These are phyloP conservation scores for Aurelia aurita DNA, from an alignment of 30 jellyfish, hydroid and myxozoan genomes.

Conservation along the genomic window DNA sequence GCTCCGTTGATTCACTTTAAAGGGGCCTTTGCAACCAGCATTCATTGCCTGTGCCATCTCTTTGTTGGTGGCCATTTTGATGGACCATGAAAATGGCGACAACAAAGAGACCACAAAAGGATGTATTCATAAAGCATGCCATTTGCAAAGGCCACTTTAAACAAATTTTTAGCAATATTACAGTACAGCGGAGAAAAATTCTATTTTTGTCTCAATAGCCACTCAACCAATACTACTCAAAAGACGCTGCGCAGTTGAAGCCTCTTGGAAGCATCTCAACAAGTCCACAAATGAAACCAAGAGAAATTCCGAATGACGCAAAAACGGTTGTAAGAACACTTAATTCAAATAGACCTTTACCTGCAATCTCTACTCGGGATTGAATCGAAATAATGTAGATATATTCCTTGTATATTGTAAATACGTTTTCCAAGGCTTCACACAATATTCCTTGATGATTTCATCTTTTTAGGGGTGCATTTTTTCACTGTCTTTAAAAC, in stretches of 20 bases:
- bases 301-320: constrained; percentile 35
- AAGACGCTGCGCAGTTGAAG: constrained; percentile 33
- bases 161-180: not conserved
- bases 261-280: constrained; percentile 56
- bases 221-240: constrained; percentile 33
- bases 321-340: constrained; percentile 11
- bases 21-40: no score
- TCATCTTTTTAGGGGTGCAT: no score
- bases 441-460: no score
- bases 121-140: no score
- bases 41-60: no score
- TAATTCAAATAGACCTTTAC: constrained; percentile 51
- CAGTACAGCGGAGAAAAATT: not conserved
- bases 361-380: constrained; percentile 62
- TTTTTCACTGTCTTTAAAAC: no score
- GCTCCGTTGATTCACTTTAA: no score
- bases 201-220: constrained; percentile 9
- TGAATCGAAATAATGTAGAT: not conserved
- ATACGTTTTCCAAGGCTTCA: no score
- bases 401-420: no score
- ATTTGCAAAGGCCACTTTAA: not conserved
- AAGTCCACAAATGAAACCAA: constrained; percentile 2
- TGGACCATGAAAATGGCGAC: no score
- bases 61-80: no score
- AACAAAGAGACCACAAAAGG: no score